phyloP scores from a whole-genome alignment of 2,797 vertebrate genomes.

The Artibeus lituratus region DNA sequence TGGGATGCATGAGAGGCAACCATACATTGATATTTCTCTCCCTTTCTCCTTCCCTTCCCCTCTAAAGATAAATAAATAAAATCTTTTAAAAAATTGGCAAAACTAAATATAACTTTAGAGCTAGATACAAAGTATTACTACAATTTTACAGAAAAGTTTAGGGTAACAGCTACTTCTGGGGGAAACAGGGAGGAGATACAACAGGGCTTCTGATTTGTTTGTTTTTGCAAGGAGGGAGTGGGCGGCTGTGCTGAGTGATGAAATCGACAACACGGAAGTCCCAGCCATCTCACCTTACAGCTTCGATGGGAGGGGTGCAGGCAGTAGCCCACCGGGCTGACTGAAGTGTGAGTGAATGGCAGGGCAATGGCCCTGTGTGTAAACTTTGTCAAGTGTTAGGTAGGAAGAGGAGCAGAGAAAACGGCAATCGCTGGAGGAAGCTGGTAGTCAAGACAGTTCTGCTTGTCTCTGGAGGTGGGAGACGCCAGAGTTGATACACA shows the following conservation, averaged over 20 bases:
- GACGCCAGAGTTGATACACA: neutral
- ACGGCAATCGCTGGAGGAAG: neutral
- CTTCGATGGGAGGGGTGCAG: neutral
- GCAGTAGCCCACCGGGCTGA: neutral
- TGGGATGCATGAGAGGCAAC: too few species aligned
- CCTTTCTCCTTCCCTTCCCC: too few species aligned
- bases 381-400: neutral
- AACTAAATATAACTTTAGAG: neutral
- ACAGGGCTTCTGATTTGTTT: neutral
- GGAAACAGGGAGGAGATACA: neutral
- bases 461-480: neutral
- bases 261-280: neutral
- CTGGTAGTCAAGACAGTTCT: neutral
- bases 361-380: neutral
- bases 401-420: neutral
- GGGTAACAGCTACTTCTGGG: neutral
- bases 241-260: neutral
- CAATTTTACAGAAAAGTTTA: neutral
- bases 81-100: neutral
- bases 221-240: neutral
- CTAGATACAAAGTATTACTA: neutral
- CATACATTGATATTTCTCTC: too few species aligned
- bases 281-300: too few species aligned
- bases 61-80: too few species aligned
- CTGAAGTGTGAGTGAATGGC: neutral